A percentile compares a stretch with the other conserved stretches of the same genome.
These are phyloP conservation scores for Urocynchramus pylzowi DNA, from an alignment of 2,113 vertebrate species.

Conservation along the genomic window DNA sequence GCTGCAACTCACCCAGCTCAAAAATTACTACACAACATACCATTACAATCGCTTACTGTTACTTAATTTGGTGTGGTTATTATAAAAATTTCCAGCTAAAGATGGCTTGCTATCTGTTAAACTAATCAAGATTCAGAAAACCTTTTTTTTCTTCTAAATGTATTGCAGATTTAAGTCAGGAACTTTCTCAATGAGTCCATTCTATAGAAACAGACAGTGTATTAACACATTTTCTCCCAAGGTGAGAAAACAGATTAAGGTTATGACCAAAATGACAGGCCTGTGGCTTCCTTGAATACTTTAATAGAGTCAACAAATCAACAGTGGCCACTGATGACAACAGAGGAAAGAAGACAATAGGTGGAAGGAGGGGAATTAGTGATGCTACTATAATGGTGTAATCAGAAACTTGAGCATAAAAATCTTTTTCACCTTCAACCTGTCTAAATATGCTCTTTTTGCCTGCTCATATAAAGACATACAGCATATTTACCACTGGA, in stretches of 20 bases:
- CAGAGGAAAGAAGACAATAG: conserved; percentile 40
- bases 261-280: conserved; percentile 66
- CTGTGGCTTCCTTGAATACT: conserved; percentile 49
- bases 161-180: not conserved
- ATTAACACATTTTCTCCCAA: conserved; percentile 63
- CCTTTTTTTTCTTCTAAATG: not conserved
- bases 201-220: conserved; percentile 12
- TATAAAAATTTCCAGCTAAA: not conserved
- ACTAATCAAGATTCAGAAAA: not conserved
- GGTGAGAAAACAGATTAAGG: conserved; percentile 68
- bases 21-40: not conserved
- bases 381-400: conserved; percentile 14
- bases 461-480: not conserved
- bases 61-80: not conserved
- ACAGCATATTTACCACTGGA: not conserved
- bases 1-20: not conserved
- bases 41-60: not conserved
- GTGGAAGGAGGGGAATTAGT: conserved; percentile 47
- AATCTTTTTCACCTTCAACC: conserved; percentile 20
- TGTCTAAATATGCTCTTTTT: conserved; percentile 24
- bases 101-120: not conserved
- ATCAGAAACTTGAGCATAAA: conserved; percentile 43
- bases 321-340: conserved; percentile 56
- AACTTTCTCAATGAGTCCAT: conserved; percentile 2
- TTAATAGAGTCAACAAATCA: conserved; percentile 65